phyloP scores from a whole-genome alignment of 2,797 vertebrate species.

The Tenualosa thibaudeaui region DNA sequence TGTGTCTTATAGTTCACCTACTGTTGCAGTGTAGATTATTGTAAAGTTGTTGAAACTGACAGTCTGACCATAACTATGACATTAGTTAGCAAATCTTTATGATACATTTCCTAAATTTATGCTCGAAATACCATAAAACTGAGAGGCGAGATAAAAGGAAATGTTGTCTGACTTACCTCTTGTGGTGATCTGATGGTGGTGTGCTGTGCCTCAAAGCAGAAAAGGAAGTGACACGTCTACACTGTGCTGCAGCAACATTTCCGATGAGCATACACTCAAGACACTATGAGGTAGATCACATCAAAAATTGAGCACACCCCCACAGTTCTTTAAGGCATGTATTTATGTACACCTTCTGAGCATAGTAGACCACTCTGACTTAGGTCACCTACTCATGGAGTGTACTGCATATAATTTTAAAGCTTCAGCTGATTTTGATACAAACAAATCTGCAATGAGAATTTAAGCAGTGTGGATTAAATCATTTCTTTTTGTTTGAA shows the following conservation, averaged over 20 bases:
- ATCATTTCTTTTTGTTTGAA: too few relatives aligned
- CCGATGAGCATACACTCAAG: constrained; percentile 51
- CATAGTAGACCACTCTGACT: background rate
- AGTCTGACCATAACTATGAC: background rate
- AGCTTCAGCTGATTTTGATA: too few relatives aligned
- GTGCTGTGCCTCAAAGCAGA: constrained; percentile 61
- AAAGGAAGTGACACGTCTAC: constrained; percentile 73
- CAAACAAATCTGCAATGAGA: too few relatives aligned
- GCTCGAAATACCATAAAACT: background rate
- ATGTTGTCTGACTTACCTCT: constrained; percentile 62
- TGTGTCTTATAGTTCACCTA: background rate
- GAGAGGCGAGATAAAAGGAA: background rate
- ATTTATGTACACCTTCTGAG: background rate
- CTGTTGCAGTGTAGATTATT: background rate
- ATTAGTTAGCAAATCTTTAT: background rate
- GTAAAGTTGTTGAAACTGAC: background rate
- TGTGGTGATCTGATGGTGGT: constrained; percentile 50
- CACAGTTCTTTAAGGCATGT: background rate
- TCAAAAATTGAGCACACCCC: background rate
- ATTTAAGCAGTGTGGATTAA: too few relatives aligned
- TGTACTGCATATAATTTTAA: background rate
- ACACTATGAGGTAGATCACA: constrained; percentile 10
- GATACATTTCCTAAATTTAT: background rate
- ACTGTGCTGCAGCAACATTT: constrained; percentile 58
- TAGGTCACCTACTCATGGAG: background rate